phyloP scores from a whole-genome alignment of 2,113 vertebrate genomes.

The Syngnathus floridae region DNA sequence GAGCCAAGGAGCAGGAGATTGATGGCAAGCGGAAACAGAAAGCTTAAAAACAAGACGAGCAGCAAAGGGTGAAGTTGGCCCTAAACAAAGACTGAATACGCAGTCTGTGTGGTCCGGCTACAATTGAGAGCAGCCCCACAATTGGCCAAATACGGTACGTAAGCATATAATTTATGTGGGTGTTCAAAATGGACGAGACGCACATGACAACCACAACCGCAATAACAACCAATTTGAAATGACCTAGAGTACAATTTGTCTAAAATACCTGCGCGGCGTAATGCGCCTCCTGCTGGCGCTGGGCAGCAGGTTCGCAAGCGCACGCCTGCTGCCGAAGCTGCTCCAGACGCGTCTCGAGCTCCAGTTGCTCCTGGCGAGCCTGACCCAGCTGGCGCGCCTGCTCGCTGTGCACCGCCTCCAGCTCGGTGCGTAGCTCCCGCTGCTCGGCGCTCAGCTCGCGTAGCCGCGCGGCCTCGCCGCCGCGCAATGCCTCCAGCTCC shows the following conservation, averaged over 20 bases:
- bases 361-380: constrained; percentile 88
- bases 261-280: constrained; percentile 84
- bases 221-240: background rate
- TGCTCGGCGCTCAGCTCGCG: constrained; percentile 87
- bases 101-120: background rate
- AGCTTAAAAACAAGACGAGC: constrained; percentile 20
- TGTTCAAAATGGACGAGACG: background rate
- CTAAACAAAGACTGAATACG: constrained; percentile 30
- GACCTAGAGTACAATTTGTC: background rate
- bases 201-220: background rate
- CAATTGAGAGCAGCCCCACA: background rate
- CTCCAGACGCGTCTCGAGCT: constrained; percentile 90
- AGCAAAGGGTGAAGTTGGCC: constrained; percentile 8
- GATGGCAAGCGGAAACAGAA: background rate
- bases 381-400: constrained; percentile 88
- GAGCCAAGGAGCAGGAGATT: background rate
- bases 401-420: constrained; percentile 88
- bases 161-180: background rate
- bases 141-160: background rate
- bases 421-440: constrained; percentile 86
- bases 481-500: constrained; percentile 81
- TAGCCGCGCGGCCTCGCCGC: constrained; percentile 76
- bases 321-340: constrained; percentile 91
- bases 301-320: constrained; percentile 80
- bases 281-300: constrained; percentile 87